Base-by-base conservation (phyloP, 23 tunicate species). In the Halocynthia roretzi region DNA sequence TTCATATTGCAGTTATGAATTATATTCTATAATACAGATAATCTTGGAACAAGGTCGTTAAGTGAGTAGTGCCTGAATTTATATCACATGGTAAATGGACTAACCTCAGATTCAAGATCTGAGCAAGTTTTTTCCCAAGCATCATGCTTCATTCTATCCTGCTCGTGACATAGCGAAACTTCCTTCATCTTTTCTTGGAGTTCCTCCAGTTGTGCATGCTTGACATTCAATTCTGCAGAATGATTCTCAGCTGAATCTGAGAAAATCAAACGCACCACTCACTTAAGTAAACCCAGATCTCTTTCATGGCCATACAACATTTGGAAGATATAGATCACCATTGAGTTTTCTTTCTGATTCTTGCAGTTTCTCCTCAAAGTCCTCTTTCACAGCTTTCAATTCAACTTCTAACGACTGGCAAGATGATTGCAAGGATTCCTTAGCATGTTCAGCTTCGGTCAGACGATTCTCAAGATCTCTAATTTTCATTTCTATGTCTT, bases 81-180 rank as follows among this genome's bases (percentile, higher is more conserved):
- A 61, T 44, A 71, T 8, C 10, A 17, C 10, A 50, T n/a, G 21
- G 21, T 15, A 19, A 15, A 76, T 17, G 5, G 60, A 17, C 44
- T 9, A 60, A 85, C 90, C 82, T 85, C 66, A 20, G 75, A 53
- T 66, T 85, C 84, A 31, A 85, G 76, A 11, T 85, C 81, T 6
- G 70, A 20, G 10, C 80, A 85, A 8, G 90, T 85, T 61, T 68
- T 71, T 69, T 80, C 50, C 90, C 90, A 85, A 5, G 90, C 52
- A 48, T 80, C 81, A 54, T 85, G 84, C 57, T 85, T 85, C 64
- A 20, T 44, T 10, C 69, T 4, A 52, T 74, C 78, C 21, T 54
- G 50, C 40, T 54, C 15, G 20, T 64, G 55, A 10, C n/a, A 22
- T 54, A 54, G 55, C 22, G 52, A 68, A 7, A 67, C 62, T 44